Evolutionary conservation across 1,140 invertebrate genomes (phyloP), one percentile per base, ranked within the genome.

Genomic region (Marisa cornuarietis): DNA sequence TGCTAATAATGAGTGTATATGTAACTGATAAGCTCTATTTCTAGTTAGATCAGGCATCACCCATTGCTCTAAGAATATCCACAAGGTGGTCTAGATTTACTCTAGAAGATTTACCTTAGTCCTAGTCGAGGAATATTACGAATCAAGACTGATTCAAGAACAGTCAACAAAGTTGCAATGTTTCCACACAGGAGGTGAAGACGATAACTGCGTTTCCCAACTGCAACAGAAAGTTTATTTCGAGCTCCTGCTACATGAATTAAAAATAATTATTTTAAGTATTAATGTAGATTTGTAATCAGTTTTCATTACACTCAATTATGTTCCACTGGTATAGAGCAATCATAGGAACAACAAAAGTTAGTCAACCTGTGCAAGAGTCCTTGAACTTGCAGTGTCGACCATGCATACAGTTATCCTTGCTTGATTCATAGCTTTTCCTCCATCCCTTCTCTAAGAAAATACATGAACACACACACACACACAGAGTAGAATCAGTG

Each of bases 161-260:
- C 79, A 5, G 85, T 83, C 88, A 90, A 85, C 76, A 86, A 80
- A 5, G 87, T 87, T 3, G 88, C 84, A 49, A 88, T 87, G 76
- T 85, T 86, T 1, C 89, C 89, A 86, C 88, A 87, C 42, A 90
- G 78, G 14, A 90, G 79, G 81, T 88, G 86, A n/a, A 90, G 81
- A 14, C 76, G 84, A 75, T 90, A 90, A 24, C 66, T 31, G 18
- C 54, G 54, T 62, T 63, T 71, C 18, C 61, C 26, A 13, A 62
- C 65, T 78, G 77, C 66, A 52, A 52, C 24, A 13, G 16, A 22
- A 68, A n/a, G n/a, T 52, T 42, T 42, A 42, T 42, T 42, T 6
- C 31, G 6, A 42, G 31, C 31, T 1, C 6, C 31, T 42, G n/a
- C n/a, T n/a, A n/a, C n/a, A n/a, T n/a, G n/a, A n/a, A n/a, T n/a